phyloP scores from a whole-genome alignment of 2,113 vertebrate genomes.

The Heptranchias perlo region DNA sequence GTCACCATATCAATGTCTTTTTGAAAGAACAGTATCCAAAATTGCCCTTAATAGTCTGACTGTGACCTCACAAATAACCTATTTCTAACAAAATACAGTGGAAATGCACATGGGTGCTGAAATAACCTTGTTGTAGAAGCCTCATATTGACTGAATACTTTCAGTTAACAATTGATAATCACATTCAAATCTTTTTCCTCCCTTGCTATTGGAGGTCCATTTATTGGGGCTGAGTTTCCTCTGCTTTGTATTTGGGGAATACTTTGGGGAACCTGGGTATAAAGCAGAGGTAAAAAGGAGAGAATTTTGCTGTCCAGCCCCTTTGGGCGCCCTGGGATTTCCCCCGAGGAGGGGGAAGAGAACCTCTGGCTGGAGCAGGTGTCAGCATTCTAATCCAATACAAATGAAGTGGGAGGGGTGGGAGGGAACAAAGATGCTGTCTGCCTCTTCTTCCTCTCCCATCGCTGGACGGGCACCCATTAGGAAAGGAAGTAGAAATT shows the following conservation, averaged over 20 bases:
- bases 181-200: too few species aligned
- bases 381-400: neutral
- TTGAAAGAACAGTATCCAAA: neutral
- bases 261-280: neutral
- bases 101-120: neutral
- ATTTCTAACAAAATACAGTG: neutral
- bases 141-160: too few species aligned
- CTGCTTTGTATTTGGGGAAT: neutral
- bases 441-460: neutral
- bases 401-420: neutral
- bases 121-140: neutral
- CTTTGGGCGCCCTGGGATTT: neutral
- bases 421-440: neutral
- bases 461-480: neutral
- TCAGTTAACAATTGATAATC: too few species aligned
- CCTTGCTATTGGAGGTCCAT: neutral
- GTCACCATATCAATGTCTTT: neutral
- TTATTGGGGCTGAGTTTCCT: neutral
- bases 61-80: neutral
- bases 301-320: neutral
- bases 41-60: neutral
- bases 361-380: neutral
- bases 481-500: neutral
- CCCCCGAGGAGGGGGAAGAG: neutral
- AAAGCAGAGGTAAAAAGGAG: neutral